These are phyloP conservation scores for Pelosia muscerda DNA, from an alignment of 2,888 invertebrate genomes.

Conservation along the genomic window DNA sequence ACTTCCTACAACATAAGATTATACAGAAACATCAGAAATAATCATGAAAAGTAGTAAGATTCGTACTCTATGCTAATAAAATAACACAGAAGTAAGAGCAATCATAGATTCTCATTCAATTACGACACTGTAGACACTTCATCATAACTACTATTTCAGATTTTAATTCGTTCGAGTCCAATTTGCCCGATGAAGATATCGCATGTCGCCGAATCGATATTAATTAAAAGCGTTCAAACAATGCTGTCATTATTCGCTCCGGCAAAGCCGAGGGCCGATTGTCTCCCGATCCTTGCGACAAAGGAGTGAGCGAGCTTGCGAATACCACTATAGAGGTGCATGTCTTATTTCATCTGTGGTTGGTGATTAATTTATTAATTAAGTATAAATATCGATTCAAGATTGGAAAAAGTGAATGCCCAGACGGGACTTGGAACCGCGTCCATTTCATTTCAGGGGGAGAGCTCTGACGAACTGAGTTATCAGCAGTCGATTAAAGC, in stretches of 20 bases:
- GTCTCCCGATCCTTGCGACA: conserved; percentile 52
- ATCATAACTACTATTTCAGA: conserved; percentile 1
- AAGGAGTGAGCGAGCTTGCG: conserved; percentile 25
- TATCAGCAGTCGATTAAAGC: no score
- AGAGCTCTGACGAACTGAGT: no score
- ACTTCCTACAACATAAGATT: not conserved
- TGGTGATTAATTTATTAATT: conserved; percentile 37
- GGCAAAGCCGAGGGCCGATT: conserved; percentile 60
- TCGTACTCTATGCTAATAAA: not conserved
- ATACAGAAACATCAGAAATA: not conserved
- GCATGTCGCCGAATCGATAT: conserved; percentile 70
- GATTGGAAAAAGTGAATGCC: no score
- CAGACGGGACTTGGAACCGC: no score
- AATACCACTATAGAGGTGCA: conserved; percentile 26
- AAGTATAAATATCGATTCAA: conserved; percentile 23
- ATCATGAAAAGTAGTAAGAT: not conserved
- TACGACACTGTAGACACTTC: not conserved
- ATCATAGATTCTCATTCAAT: not conserved
- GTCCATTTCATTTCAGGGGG: no score
- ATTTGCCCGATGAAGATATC: conserved; percentile 63
- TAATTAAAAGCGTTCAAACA: conserved; percentile 78
- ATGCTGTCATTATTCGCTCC: conserved; percentile 68
- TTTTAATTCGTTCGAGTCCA: conserved; percentile 52
- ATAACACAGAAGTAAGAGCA: not conserved
- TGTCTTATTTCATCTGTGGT: conserved; percentile 30